A percentile compares a stretch with the other conserved stretches of the same genome.
These are phyloP conservation scores for Cynocephalus volans DNA, from an alignment of 2,113 vertebrate species.

Conservation along the genomic window DNA sequence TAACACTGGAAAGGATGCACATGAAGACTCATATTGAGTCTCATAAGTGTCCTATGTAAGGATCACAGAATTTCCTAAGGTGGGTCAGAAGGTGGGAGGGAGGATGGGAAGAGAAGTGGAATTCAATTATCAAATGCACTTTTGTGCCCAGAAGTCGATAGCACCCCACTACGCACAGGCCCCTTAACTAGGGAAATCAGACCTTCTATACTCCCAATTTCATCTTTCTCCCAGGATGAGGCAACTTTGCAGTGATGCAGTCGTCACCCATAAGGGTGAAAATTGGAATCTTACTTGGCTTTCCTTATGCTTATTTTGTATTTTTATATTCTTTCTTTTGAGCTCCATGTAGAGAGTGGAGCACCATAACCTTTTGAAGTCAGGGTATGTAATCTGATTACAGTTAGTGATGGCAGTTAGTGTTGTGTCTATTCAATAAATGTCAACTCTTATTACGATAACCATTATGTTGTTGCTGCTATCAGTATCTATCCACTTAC, in stretches of 20 bases:
- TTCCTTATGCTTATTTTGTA: neutral
- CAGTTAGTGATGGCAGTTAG: neutral
- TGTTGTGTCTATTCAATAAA: neutral
- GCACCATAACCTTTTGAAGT: neutral
- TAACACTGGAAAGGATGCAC: neutral
- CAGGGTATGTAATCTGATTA: neutral
- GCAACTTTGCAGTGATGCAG: neutral
- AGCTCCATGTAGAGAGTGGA: neutral
- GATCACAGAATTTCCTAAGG: neutral
- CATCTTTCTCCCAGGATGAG: neutral
- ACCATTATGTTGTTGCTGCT: accelerated
- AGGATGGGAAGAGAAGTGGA: neutral
- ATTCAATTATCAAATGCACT: neutral
- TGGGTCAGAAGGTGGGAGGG: neutral
- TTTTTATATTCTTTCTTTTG: neutral
- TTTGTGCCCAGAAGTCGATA: neutral
- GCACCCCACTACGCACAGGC: neutral
- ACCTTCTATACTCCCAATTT: neutral
- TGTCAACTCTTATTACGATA: neutral
- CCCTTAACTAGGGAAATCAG: neutral
- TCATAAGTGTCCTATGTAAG: neutral
- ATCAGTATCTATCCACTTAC: neutral
- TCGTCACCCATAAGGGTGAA: neutral
- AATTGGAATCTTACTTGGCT: neutral
- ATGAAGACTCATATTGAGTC: neutral